Conservation (phyloP, 2,113 vertebrate genomes). For the Oriolus oriolus region DNA sequence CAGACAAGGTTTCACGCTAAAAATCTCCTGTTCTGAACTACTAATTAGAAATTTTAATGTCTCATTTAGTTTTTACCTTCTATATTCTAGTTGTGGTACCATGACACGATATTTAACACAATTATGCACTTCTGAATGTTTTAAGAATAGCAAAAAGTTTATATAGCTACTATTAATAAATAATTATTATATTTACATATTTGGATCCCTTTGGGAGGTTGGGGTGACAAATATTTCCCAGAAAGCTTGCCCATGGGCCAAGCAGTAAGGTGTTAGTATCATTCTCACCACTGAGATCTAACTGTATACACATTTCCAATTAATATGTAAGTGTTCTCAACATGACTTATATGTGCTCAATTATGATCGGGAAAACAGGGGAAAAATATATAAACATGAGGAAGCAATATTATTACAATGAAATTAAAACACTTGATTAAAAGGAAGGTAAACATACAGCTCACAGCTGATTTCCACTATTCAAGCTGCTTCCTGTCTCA, state of each 20-base stretch:
- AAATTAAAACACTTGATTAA: neutral
- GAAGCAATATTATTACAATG: neutral
- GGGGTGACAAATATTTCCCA: neutral
- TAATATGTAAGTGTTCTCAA: neutral
- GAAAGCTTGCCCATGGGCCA: neutral
- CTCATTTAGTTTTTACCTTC: neutral
- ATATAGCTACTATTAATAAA: neutral
- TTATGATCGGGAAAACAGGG: neutral
- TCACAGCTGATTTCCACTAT: neutral
- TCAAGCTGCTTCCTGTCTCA: neutral
- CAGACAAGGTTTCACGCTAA: neutral
- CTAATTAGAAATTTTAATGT: neutral
- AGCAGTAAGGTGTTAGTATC: neutral
- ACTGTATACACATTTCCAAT: neutral
- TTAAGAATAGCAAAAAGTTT: neutral
- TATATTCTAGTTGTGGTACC: neutral
- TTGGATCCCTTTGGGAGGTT: neutral
- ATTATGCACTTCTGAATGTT: neutral
- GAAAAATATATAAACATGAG: neutral
- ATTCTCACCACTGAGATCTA: neutral
- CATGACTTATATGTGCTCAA: neutral
- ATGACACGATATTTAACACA: fast-evolving
- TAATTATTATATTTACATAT: neutral
- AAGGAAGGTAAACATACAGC: neutral
- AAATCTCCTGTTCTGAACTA: neutral